phyloP scores from a whole-genome alignment of 1,140 invertebrate genomes.

The Daktulosphaira vitifoliae region DNA sequence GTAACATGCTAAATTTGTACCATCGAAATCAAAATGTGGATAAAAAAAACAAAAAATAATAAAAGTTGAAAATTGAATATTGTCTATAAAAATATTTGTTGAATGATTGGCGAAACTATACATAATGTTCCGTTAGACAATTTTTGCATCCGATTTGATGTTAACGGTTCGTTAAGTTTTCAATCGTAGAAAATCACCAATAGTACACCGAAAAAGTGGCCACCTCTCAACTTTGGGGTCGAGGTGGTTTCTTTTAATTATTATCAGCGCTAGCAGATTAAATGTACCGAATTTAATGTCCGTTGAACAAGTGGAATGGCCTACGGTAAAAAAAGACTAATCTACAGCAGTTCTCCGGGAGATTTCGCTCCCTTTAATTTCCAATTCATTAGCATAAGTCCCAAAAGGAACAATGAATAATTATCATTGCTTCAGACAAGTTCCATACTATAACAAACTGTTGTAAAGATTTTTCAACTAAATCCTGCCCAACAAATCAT shows the following conservation, averaged over 20 bases:
- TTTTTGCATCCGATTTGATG: background rate
- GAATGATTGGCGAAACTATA: background rate
- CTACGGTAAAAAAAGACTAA: constrained; percentile 9
- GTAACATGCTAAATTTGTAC: too few species aligned
- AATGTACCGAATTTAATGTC: constrained; percentile 16
- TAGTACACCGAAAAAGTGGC: background rate
- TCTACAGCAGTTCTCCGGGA: background rate
- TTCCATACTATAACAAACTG: background rate
- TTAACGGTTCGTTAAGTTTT: constrained; percentile 6
- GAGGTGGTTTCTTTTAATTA: constrained; percentile 18
- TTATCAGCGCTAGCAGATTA: constrained; percentile 11
- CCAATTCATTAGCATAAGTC: constrained; percentile 25
- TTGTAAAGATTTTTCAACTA: background rate
- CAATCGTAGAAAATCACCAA: background rate
- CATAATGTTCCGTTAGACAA: background rate
- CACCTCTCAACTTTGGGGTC: background rate
- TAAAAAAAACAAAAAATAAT: too few species aligned
- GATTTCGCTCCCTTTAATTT: background rate
- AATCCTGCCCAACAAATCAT: background rate
- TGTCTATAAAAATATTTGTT: too few species aligned
- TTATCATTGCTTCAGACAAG: background rate
- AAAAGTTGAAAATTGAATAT: too few species aligned
- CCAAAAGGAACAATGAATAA: constrained; percentile 2
- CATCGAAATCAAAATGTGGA: too few species aligned
- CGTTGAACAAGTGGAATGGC: background rate